Evolutionary conservation across 2,113 vertebrate genomes (phyloP).

Genomic region (Tichodroma muraria): DNA sequence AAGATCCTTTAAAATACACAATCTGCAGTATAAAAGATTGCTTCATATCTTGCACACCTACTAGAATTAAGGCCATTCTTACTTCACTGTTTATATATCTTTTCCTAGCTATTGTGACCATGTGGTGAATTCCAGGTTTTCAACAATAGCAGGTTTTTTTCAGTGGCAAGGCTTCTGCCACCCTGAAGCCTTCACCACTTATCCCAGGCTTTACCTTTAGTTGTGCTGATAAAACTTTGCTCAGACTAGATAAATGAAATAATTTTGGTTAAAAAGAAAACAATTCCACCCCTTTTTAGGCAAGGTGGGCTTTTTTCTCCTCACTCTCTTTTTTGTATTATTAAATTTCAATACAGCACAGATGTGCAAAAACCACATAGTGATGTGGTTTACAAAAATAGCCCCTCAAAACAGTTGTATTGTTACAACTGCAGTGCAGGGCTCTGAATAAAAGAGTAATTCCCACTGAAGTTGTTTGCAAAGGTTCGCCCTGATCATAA

Average conservation of each 20-base stretch:
- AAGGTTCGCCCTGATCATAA: not conserved
- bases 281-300: not conserved
- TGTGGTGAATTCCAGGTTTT: not conserved
- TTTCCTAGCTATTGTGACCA: not conserved
- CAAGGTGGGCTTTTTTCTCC: not conserved
- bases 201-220: not conserved
- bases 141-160: not conserved
- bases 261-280: slow-evolving; percentile 7
- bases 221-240: not conserved
- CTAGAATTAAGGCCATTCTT: not conserved
- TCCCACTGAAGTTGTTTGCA: slow-evolving; percentile 17
- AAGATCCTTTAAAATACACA: not conserved
- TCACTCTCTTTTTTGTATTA: not conserved
- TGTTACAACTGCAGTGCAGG: not conserved
- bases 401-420: not conserved
- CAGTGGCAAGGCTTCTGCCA: not conserved
- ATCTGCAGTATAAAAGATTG: fast-evolving
- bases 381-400: slow-evolving; percentile 45
- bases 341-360: not conserved
- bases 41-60: not conserved
- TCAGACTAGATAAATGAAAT: not conserved
- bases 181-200: not conserved
- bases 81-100: not conserved
- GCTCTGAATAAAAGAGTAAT: not conserved
- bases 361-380: slow-evolving; percentile 21